phyloP scores from a whole-genome alignment of 92 coral and sea anemone genomes.

The Zoanthus sansibaricus region DNA sequence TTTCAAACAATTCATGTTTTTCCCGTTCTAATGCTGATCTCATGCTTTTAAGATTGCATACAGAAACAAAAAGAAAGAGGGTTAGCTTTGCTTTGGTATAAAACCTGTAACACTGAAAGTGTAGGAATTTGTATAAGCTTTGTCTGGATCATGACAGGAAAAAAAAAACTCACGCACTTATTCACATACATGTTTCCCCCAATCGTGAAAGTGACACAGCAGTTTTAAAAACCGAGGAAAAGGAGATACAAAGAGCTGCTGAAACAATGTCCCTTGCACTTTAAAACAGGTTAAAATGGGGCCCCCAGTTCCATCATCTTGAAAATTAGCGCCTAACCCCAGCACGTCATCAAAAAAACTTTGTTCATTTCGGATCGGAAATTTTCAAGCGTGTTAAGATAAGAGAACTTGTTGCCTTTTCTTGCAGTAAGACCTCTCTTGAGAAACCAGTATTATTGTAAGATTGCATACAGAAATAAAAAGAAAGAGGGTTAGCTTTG shows the following conservation, averaged over 20 bases:
- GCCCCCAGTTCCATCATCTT: slow-evolving; percentile 25
- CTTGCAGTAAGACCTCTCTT: slow-evolving; percentile 2
- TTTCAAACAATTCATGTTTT: slow-evolving; percentile 9
- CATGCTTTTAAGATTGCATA: not conserved
- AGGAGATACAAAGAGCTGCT: too few species aligned
- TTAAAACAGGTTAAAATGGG: too few species aligned
- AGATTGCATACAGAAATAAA: slow-evolving; percentile 10
- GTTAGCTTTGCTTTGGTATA: too few species aligned
- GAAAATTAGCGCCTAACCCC: slow-evolving; percentile 14
- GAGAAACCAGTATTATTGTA: not conserved
- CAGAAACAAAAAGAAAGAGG: too few species aligned
- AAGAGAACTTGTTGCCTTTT: not conserved
- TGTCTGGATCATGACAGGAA: too few species aligned
- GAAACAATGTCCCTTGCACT: too few species aligned
- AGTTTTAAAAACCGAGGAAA: too few species aligned
- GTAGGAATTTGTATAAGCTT: too few species aligned
- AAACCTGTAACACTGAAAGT: too few species aligned
- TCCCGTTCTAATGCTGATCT: slow-evolving; percentile 38
- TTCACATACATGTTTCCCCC: too few species aligned
- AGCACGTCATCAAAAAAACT: not conserved
- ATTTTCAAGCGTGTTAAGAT: not conserved
- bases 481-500: slow-evolving; percentile 4
- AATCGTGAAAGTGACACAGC: too few species aligned
- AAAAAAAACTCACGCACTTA: too few species aligned
- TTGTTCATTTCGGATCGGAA: not conserved